Base-by-base conservation (phyloP, 2,888 invertebrate species). In the Melanotus villosus region DNA sequence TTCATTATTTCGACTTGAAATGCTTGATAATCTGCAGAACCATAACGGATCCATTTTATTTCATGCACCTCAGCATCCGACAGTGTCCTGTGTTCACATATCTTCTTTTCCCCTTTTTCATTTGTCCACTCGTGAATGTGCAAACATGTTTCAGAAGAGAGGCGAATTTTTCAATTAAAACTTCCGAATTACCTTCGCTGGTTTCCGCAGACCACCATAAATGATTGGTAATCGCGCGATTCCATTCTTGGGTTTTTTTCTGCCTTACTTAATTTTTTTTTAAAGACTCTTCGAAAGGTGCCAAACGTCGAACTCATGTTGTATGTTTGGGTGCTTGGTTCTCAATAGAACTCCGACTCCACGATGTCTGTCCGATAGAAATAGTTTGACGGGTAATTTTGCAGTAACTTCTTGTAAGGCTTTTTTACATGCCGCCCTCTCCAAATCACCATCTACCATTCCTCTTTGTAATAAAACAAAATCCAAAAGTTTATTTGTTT, bases 351-450 rank as follows among this genome's bases (percentile, higher is more conserved):
- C 47, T 21, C 63, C 62, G 16, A 75, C 60, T 18, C 68, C 68
- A 43, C 65, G 47, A 68, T 72, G 70, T 54, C 70, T 59, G 41
- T 73, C 72, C 18, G 70, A 72, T n/a, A 75, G 47, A 63, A 73
- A 72, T 38, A 73, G 56, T 18, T 58, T 65, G 19, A 70, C 43
- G 4, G 38, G 38, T 30, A 68, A 58, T 64, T 64, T 18, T 41
- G 38, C n/a, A 16, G 34, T 73, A 41, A 72, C 30, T 56, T 60
- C 56, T n/a, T 23, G 30, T 36, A 74, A 50, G 23, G 68, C 45
- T 52, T 65, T 67, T 54, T 73, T 54, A 56, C 68, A 70, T 18
- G 71, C 72, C n/a, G n/a, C n/a, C n/a, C n/a, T n/a, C n/a, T n/a
- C n/a, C n/a, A n/a, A n/a, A n/a, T n/a, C n/a, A n/a, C n/a, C n/a